phyloP scores from a whole-genome alignment of 2,113 vertebrate species.

The Stegastes partitus region DNA sequence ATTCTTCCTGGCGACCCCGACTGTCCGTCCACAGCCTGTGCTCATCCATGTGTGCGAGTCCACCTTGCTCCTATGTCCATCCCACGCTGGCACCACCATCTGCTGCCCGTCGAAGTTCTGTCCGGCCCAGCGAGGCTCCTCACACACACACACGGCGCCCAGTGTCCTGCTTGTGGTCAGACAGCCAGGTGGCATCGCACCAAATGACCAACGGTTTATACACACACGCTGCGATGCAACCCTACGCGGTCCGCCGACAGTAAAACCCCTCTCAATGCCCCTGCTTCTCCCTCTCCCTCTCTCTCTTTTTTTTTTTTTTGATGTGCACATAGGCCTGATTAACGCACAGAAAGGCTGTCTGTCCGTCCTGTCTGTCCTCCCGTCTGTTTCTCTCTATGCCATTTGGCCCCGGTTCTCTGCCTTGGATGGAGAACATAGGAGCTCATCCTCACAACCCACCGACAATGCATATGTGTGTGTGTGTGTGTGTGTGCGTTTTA shows the following conservation, averaged over 20 bases:
- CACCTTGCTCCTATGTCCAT: constrained; percentile 54
- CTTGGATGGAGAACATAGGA: constrained; percentile 55
- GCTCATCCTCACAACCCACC: constrained; percentile 29
- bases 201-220: constrained; percentile 64
- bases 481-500: constrained; percentile 41
- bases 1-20: constrained; percentile 31
- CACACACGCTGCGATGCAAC: constrained; percentile 50
- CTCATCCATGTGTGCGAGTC: constrained; percentile 66
- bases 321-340: constrained; percentile 45
- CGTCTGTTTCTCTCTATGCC: constrained; percentile 51
- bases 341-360: constrained; percentile 23
- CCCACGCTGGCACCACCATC: constrained; percentile 79
- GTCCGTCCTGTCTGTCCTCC: constrained; percentile 48
- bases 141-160: constrained; percentile 48
- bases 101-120: constrained; percentile 70
- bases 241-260: constrained; percentile 36
- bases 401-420: constrained; percentile 43
- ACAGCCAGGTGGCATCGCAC: constrained; percentile 71
- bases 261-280: constrained; percentile 35
- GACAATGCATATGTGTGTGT: constrained; percentile 38
- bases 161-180: constrained; percentile 53
- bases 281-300: constrained; percentile 13
- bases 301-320: background rate
- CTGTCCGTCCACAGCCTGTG: constrained; percentile 52
- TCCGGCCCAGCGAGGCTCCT: constrained; percentile 62